These are phyloP conservation scores for Vannuccia rotundouncinata DNA, from an alignment of 2,888 invertebrate genomes.

Conservation along the genomic window DNA sequence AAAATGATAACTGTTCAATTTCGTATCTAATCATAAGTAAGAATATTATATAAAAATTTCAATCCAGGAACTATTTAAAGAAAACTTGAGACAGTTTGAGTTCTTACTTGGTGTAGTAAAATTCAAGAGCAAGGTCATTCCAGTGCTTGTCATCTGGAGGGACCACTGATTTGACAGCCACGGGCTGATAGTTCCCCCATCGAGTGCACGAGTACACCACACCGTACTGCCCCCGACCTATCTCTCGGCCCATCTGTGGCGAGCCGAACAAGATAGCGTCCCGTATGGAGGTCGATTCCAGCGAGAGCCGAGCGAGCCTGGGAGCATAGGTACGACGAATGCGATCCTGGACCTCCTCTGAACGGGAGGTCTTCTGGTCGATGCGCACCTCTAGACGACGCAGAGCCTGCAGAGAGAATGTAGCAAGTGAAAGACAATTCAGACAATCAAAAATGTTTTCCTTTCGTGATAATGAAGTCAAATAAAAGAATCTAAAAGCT, in stretches of 20 bases:
- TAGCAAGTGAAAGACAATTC: too few species aligned
- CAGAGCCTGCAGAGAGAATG: too few species aligned
- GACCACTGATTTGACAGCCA: constrained; percentile 77
- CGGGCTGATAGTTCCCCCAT: constrained; percentile 68
- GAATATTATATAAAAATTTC: too few species aligned
- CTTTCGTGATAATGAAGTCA: too few species aligned
- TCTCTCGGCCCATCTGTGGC: constrained; percentile 60
- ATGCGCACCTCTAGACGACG: constrained; percentile 63
- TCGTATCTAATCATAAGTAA: too few species aligned
- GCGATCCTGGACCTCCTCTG: constrained; percentile 67
- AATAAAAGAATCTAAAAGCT: too few species aligned
- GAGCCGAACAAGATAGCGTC: constrained; percentile 70
- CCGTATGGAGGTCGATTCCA: constrained; percentile 75
- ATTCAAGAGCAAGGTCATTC: constrained; percentile 82
- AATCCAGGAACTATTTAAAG: too few species aligned
- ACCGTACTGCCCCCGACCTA: constrained; percentile 75
- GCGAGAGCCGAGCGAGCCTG: constrained; percentile 69
- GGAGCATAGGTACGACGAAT: constrained; percentile 69
- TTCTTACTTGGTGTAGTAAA: constrained; percentile 79
- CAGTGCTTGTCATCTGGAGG: constrained; percentile 81
- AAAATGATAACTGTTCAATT: too few species aligned
- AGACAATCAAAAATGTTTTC: too few species aligned
- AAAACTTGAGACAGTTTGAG: too few species aligned
- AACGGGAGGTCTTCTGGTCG: constrained; percentile 68
- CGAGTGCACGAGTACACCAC: constrained; percentile 68